Conservation (phyloP, 92 coral and sea anemone species). For the Zoanthus sociatus region DNA sequence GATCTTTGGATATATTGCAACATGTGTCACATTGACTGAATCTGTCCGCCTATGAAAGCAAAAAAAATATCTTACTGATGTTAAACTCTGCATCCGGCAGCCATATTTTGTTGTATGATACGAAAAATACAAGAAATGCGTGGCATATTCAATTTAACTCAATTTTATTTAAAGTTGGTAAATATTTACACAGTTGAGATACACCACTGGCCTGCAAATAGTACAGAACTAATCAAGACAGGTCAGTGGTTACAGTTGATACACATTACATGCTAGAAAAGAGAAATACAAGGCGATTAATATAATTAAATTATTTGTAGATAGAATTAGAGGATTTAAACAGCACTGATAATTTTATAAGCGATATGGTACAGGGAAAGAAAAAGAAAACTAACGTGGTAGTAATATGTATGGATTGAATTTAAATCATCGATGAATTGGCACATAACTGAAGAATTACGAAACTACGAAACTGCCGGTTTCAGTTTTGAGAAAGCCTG, state of each 20-base stretch:
- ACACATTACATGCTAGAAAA: background rate
- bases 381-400: constrained; percentile 13
- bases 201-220: constrained; percentile 14
- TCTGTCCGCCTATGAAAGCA: too few relatives aligned
- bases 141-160: constrained; percentile 56
- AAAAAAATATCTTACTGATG: too few relatives aligned
- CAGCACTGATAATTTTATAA: constrained; percentile 27
- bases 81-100: too few relatives aligned
- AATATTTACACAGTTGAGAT: too few relatives aligned
- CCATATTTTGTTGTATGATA: too few relatives aligned
- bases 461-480: background rate
- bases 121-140: too few relatives aligned
- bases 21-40: too few relatives aligned
- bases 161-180: constrained; percentile 48
- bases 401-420: background rate
- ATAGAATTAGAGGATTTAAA: constrained; percentile 18
- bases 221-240: constrained; percentile 1
- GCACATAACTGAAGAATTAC: constrained; percentile 1
- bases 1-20: too few relatives aligned
- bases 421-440: constrained; percentile 10
- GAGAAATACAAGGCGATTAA: constrained; percentile 1
- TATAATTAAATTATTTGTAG: constrained; percentile 1
- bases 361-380: constrained; percentile 18
- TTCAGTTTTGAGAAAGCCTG: constrained; percentile 33
- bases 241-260: constrained; percentile 20